Evolutionary conservation across 1,140 invertebrate genomes (phyloP).

Genomic region (Drosophila watanabei): DNA sequence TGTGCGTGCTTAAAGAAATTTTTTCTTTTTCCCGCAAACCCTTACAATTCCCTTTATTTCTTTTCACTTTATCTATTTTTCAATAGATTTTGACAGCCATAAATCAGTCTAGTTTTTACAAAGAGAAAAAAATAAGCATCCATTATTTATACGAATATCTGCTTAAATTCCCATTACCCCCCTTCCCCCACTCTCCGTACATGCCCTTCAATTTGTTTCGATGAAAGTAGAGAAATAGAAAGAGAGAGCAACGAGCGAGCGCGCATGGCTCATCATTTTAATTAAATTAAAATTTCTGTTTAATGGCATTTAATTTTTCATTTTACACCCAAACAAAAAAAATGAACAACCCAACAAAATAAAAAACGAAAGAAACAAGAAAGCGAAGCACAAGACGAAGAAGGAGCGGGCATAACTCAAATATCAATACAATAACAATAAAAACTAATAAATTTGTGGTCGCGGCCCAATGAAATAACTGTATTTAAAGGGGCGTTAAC

Average conservation of each 20-base stretch:
- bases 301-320: constrained; percentile 54
- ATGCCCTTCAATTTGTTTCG: constrained; percentile 28
- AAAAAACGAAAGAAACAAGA: constrained; percentile 3
- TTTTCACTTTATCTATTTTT: constrained; percentile 15
- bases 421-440: constrained; percentile 81
- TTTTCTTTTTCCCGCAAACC: background rate
- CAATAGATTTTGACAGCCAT: constrained; percentile 16
- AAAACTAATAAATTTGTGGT: constrained; percentile 84
- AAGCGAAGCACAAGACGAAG: background rate
- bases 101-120: constrained; percentile 21
- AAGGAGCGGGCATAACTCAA: constrained; percentile 59
- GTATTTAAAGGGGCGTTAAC: constrained; percentile 85
- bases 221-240: constrained; percentile 18
- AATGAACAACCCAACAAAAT: background rate
- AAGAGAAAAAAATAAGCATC: background rate
- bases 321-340: constrained; percentile 1
- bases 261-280: constrained; percentile 40
- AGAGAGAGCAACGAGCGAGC: background rate
- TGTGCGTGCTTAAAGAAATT: background rate
- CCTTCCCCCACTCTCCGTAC: background rate
- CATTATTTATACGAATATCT: constrained; percentile 37
- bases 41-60: constrained; percentile 8
- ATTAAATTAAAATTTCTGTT: constrained; percentile 54
- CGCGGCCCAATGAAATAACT: constrained; percentile 85
- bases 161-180: constrained; percentile 43